phyloP scores from a whole-genome alignment of 2,888 invertebrate species.

The Rhagonycha fulva region DNA sequence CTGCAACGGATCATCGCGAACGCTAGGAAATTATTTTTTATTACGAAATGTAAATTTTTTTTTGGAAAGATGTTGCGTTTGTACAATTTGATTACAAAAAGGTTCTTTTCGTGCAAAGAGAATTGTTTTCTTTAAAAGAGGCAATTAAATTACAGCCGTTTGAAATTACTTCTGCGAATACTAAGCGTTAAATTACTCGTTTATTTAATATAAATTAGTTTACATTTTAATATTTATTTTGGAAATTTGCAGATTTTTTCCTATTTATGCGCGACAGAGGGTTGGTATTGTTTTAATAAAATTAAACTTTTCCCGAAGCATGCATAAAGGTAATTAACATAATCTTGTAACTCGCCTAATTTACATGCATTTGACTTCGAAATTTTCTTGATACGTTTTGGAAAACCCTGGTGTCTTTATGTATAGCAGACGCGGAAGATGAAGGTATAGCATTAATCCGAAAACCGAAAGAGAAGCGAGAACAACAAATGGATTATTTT shows the following conservation, averaged over 20 bases:
- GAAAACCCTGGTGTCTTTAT: neutral
- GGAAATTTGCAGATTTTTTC: neutral
- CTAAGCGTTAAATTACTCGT: neutral
- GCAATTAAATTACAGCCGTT: neutral
- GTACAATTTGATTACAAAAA: neutral
- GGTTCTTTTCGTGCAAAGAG: neutral
- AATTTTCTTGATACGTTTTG: neutral
- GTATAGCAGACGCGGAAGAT: neutral
- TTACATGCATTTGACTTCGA: constrained; percentile 1
- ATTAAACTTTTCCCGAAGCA: neutral
- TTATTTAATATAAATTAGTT: neutral
- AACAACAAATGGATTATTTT: neutral
- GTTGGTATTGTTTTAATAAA: neutral
- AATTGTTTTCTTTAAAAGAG: neutral
- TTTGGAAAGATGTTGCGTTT: neutral
- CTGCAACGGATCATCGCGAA: too few relatives aligned
- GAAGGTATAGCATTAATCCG: neutral
- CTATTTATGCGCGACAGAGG: neutral
- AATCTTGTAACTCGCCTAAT: neutral
- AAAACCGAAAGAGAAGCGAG: neutral
- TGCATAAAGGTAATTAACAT: neutral
- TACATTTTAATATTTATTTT: neutral
- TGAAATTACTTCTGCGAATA: neutral
- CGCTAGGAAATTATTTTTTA: neutral
- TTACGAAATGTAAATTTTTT: neutral